phyloP scores from a whole-genome alignment of 1,140 invertebrate species.

The Neodiprion lecontei region DNA sequence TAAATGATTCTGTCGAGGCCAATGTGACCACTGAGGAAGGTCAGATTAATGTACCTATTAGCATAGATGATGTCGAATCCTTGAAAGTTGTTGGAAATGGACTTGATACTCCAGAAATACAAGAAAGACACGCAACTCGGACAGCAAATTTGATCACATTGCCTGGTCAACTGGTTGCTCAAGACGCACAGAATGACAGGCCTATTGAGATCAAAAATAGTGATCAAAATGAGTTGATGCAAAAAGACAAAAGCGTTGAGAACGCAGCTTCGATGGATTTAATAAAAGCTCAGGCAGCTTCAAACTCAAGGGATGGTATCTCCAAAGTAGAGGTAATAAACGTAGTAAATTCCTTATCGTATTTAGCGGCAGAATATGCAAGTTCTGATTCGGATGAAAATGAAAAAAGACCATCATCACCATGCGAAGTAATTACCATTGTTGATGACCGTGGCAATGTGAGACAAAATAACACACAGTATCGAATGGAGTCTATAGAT shows the following conservation, averaged over 20 bases:
- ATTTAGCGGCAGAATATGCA: constrained; percentile 29
- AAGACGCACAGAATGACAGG: too few relatives aligned
- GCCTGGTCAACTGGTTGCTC: too few relatives aligned
- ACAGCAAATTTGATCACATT: too few relatives aligned
- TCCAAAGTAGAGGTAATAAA: background rate
- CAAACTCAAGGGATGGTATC: background rate
- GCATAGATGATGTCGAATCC: background rate
- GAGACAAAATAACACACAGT: constrained; percentile 4
- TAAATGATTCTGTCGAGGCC: background rate
- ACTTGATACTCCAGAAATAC: too few relatives aligned
- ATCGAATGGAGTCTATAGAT: constrained; percentile 21
- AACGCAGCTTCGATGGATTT: too few relatives aligned
- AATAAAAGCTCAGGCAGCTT: background rate
- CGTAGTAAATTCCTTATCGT: background rate
- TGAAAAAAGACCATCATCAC: constrained; percentile 13
- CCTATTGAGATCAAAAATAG: too few relatives aligned
- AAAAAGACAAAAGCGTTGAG: too few relatives aligned
- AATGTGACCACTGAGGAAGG: background rate
- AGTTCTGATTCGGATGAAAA: constrained; percentile 32
- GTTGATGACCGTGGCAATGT: background rate
- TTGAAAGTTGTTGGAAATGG: background rate
- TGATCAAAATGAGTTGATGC: too few relatives aligned
- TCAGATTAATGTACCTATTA: background rate
- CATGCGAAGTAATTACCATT: constrained; percentile 16
- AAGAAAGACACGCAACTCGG: too few relatives aligned